Conservation (phyloP, 1,140 invertebrate genomes). For the Anadara kagoshimensis region DNA sequence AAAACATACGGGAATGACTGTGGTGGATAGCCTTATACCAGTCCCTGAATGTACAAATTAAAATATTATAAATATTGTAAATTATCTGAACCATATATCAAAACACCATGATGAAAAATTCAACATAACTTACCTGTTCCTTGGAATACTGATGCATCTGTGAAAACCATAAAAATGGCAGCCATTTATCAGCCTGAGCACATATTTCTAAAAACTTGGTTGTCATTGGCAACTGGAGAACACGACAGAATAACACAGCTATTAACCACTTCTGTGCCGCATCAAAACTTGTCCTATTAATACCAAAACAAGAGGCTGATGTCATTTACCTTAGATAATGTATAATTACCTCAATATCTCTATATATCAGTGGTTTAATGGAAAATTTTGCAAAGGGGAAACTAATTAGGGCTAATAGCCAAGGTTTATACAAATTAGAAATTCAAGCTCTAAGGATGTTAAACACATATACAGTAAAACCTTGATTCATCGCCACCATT, state of each 20-base stretch:
- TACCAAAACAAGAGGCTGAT: slow-evolving; percentile 15
- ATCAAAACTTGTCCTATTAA: slow-evolving; percentile 63
- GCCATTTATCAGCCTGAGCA: slow-evolving; percentile 72
- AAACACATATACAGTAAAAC: too few relatives aligned
- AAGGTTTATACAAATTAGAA: too few relatives aligned
- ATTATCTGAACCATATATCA: neutral
- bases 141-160: slow-evolving; percentile 73
- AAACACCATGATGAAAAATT: neutral
- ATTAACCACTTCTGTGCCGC: slow-evolving; percentile 71
- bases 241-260: slow-evolving; percentile 67
- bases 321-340: neutral
- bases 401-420: too few relatives aligned
- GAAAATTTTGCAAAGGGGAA: too few relatives aligned
- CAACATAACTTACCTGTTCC: slow-evolving; percentile 60
- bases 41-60: too few relatives aligned
- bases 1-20: too few relatives aligned
- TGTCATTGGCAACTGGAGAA: slow-evolving; percentile 65
- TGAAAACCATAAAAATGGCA: slow-evolving; percentile 73
- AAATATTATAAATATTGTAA: too few relatives aligned
- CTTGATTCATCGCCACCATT: too few relatives aligned
- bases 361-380: too few relatives aligned
- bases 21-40: too few relatives aligned
- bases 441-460: too few relatives aligned
- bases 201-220: slow-evolving; percentile 70
- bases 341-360: too few relatives aligned